Conservation (phyloP, 2,888 invertebrate genomes). For the Acanthosepion esculentum region DNA sequence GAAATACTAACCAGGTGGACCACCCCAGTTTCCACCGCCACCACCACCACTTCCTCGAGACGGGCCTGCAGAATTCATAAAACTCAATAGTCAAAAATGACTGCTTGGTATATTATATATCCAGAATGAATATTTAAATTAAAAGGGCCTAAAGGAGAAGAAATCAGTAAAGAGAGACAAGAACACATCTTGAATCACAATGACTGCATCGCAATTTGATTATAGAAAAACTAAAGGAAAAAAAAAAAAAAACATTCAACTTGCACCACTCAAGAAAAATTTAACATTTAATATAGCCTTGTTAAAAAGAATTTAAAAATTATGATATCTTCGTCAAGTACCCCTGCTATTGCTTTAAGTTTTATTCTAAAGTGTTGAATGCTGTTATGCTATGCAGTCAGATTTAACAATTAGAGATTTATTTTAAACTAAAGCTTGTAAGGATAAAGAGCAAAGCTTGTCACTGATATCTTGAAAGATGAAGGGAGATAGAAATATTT, state of each 20-base stretch:
- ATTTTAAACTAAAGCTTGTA: background rate
- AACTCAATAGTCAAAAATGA: background rate
- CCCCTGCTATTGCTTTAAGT: too few species aligned
- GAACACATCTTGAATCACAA: background rate
- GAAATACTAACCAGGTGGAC: conserved; percentile 73
- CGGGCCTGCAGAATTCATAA: conserved; percentile 73
- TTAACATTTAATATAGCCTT: too few species aligned
- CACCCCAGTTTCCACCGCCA: conserved; percentile 67
- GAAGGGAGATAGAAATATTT: background rate
- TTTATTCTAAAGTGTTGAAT: too few species aligned
- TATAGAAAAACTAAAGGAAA: background rate
- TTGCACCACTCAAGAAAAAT: too few species aligned
- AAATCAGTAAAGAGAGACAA: background rate
- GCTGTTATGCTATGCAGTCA: background rate
- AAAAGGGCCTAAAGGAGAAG: background rate
- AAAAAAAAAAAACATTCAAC: background rate
- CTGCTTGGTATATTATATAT: background rate
- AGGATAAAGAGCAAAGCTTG: background rate
- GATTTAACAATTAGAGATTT: background rate
- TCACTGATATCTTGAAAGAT: background rate
- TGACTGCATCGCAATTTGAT: background rate
- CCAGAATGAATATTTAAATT: background rate
- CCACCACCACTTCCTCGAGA: conserved; percentile 66
- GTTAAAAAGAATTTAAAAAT: too few species aligned
- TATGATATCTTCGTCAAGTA: too few species aligned